Evolutionary conservation across 1,140 invertebrate genomes (phyloP).

Genomic region (Aphelinus certus): DNA sequence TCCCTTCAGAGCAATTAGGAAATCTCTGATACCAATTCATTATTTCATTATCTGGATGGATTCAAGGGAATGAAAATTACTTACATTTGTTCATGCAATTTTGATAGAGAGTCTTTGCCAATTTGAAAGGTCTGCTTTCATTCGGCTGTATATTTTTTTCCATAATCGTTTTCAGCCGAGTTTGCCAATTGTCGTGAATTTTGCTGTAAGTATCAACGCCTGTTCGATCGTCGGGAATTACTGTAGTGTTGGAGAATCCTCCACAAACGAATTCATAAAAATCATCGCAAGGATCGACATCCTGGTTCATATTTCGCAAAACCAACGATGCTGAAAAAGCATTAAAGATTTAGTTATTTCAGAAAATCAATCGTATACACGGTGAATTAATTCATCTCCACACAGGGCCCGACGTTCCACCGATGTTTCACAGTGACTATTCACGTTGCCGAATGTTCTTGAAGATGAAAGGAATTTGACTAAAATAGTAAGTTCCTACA

Average conservation of each 20-base stretch:
- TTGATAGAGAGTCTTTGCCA: constrained; percentile 80
- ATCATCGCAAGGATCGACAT: constrained; percentile 87
- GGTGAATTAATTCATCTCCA: no score
- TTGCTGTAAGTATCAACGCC: constrained; percentile 81
- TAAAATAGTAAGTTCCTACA: no score
- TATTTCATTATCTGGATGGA: no score
- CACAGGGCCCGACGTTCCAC: no score
- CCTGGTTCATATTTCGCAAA: constrained; percentile 76
- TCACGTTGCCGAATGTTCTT: no score
- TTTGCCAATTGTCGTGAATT: constrained; percentile 80
- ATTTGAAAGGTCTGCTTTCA: constrained; percentile 76
- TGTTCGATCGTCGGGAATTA: constrained; percentile 80
- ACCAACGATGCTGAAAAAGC: constrained; percentile 70
- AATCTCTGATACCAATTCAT: background rate
- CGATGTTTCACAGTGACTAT: no score
- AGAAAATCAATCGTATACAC: no score
- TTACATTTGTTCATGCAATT: constrained; percentile 87
- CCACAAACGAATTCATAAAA: constrained; percentile 73
- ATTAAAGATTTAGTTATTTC: no score
- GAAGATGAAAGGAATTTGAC: no score
- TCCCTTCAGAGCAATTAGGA: background rate
- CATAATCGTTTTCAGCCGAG: constrained; percentile 78
- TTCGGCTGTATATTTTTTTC: constrained; percentile 72
- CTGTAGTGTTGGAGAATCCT: constrained; percentile 73
- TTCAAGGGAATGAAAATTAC: constrained; percentile 44